Evolutionary conservation across 2,797 vertebrate species (phyloP).

Genomic region (Xyrichtys novacula): DNA sequence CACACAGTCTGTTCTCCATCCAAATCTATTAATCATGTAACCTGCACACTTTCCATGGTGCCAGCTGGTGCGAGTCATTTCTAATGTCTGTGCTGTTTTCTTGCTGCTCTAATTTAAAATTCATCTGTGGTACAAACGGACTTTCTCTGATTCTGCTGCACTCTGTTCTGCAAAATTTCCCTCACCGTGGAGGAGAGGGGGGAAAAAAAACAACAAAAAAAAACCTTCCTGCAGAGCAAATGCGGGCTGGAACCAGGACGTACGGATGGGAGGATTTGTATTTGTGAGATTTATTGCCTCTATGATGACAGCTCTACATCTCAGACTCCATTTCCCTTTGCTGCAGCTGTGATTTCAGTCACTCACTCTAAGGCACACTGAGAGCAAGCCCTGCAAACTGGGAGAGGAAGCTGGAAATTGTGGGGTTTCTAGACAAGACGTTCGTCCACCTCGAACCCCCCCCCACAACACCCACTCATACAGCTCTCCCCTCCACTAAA

Average conservation of each 20-base stretch:
- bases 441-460: constrained; percentile 27
- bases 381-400: constrained; percentile 29
- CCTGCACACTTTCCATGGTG: constrained; percentile 18
- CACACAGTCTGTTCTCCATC: constrained; percentile 2
- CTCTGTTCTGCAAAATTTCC: constrained; percentile 17
- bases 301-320: constrained; percentile 60
- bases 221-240: constrained; percentile 26
- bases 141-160: constrained; percentile 27
- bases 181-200: not conserved
- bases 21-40: constrained; percentile 30
- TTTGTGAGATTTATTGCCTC: constrained; percentile 54
- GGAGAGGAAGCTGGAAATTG: constrained; percentile 3
- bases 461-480: constrained; percentile 6
- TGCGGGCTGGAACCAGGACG: constrained; percentile 28
- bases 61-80: constrained; percentile 51
- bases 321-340: constrained; percentile 55
- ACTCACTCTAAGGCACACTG: constrained; percentile 30
- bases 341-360: constrained; percentile 60
- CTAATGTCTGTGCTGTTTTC: constrained; percentile 31
- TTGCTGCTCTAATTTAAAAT: constrained; percentile 44
- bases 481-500: not conserved
- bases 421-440: constrained; percentile 12
- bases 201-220: too few species aligned
- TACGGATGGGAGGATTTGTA: constrained; percentile 39
- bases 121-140: constrained; percentile 23